These are phyloP conservation scores for Cepaea nemoralis DNA, from an alignment of 1,140 invertebrate genomes.

Conservation along the genomic window DNA sequence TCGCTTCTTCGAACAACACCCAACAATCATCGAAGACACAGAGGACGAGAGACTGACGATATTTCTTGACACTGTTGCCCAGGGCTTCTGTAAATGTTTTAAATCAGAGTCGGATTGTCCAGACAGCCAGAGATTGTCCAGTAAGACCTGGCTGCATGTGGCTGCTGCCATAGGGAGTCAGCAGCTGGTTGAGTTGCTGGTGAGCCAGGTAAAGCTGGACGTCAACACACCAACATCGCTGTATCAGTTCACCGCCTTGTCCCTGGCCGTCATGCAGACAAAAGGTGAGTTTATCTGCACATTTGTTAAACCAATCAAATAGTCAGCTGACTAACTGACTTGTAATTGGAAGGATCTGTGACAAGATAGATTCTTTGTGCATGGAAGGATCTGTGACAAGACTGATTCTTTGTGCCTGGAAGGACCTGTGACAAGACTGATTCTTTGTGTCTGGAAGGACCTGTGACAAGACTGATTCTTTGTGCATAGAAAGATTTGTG, in stretches of 20 bases:
- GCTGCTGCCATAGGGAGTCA: constrained; percentile 17
- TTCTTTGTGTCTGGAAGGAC: too few species aligned
- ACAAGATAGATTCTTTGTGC: too few species aligned
- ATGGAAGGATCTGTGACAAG: too few species aligned
- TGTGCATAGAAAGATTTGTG: too few species aligned
- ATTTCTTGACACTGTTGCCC: constrained; percentile 26
- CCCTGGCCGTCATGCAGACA: constrained; percentile 36
- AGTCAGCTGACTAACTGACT: too few species aligned
- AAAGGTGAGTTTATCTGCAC: constrained; percentile 5
- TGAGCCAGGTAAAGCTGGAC: neutral
- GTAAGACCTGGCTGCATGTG: constrained; percentile 26
- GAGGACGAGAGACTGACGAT: constrained; percentile 19
- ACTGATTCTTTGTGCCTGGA: too few species aligned
- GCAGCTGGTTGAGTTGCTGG: constrained; percentile 5
- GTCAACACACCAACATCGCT: constrained; percentile 22
- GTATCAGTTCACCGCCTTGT: constrained; percentile 7
- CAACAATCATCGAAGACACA: constrained; percentile 39
- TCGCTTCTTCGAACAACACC: constrained; percentile 49
- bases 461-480: too few species aligned
- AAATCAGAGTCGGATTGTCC: neutral
- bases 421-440: too few species aligned
- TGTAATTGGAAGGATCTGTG: too few species aligned
- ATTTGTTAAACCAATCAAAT: too few species aligned
- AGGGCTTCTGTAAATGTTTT: constrained; percentile 43
- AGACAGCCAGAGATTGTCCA: neutral